phyloP scores from a whole-genome alignment of 2,797 vertebrate species.

The Eupleurogrammus muticus region DNA sequence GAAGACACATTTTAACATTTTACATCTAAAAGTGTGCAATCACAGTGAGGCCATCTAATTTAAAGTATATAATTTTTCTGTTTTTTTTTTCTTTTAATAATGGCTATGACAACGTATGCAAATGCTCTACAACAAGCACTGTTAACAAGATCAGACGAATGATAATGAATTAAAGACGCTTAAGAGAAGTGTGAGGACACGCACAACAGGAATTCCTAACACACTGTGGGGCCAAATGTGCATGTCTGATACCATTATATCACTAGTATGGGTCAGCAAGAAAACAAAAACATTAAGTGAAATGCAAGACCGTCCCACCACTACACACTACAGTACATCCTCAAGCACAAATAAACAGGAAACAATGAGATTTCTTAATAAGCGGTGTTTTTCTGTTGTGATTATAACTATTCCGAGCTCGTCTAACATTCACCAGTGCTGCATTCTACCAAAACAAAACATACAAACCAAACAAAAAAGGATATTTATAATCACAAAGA shows the following conservation, averaged over 20 bases:
- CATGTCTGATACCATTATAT: constrained; percentile 64
- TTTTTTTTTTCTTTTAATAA: constrained; percentile 28
- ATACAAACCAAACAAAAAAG: constrained; percentile 85
- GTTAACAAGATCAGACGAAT: constrained; percentile 36
- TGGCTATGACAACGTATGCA: constrained; percentile 1
- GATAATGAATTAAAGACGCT: constrained; percentile 48
- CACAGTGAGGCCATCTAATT: neutral
- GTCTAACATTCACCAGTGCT: constrained; percentile 90
- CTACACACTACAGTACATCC: constrained; percentile 86
- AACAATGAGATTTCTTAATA: constrained; percentile 88
- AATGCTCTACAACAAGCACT: neutral
- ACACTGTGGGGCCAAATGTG: constrained; percentile 62
- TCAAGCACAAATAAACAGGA: constrained; percentile 85
- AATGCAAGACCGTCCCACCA: constrained; percentile 93
- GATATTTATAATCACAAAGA: constrained; percentile 86
- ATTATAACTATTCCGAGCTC: constrained; percentile 92
- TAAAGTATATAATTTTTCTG: neutral
- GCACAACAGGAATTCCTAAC: constrained; percentile 65
- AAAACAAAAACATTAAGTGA: constrained; percentile 79
- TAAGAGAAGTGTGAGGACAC: constrained; percentile 51
- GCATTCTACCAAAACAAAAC: constrained; percentile 88
- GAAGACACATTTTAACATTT: neutral
- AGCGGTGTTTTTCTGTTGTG: constrained; percentile 78
- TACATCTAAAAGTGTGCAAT: neutral
- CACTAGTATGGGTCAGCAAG: constrained; percentile 74